phyloP scores from a whole-genome alignment of 2,888 invertebrate species.

The Actias luna region DNA sequence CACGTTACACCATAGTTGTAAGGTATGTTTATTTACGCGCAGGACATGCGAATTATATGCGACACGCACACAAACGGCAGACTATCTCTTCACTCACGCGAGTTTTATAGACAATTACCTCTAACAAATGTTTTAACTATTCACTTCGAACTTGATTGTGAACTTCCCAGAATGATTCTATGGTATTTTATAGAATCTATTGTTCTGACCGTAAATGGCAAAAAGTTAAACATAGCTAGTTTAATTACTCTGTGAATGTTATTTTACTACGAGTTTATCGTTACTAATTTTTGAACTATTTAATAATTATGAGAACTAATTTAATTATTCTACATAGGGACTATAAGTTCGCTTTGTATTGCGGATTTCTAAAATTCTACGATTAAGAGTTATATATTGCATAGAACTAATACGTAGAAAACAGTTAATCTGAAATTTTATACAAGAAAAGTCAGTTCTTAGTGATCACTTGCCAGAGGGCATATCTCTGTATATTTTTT shows the following conservation, averaged over 20 bases:
- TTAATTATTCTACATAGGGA: background rate
- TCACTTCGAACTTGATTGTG: conserved; percentile 17
- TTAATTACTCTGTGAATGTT: background rate
- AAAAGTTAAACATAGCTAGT: background rate
- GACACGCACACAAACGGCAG: background rate
- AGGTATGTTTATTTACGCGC: background rate
- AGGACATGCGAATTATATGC: conserved; percentile 12
- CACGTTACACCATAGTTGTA: background rate
- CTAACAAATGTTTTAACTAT: conserved; percentile 25
- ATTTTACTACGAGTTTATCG: background rate
- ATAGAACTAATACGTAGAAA: too few species aligned
- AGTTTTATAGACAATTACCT: background rate
- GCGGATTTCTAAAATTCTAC: too few species aligned
- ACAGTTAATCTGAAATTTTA: too few species aligned
- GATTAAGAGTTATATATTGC: too few species aligned
- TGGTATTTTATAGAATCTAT: background rate
- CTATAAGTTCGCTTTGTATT: too few species aligned
- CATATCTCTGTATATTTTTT: too few species aligned
- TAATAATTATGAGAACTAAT: background rate
- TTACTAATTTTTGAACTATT: conserved; percentile 1
- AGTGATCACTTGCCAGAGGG: too few species aligned
- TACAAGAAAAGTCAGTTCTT: too few species aligned
- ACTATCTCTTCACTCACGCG: conserved; percentile 1
- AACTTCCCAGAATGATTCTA: conserved; percentile 3
- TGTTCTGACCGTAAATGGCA: background rate